These are phyloP conservation scores for Perithous albicinctus DNA, from an alignment of 2,888 invertebrate species.

Conservation along the genomic window DNA sequence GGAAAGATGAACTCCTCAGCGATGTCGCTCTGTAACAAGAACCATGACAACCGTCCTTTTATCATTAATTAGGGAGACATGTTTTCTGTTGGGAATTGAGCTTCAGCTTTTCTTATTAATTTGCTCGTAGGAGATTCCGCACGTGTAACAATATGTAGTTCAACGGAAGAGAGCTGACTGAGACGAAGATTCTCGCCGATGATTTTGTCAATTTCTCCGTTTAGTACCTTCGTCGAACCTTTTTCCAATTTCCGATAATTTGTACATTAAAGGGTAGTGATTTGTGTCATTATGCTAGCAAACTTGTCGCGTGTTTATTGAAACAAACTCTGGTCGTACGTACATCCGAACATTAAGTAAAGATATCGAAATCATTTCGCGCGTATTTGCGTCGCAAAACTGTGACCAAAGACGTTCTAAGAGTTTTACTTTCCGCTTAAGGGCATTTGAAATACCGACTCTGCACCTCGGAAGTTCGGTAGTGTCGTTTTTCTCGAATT, in stretches of 20 bases:
- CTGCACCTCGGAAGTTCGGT: too few species aligned
- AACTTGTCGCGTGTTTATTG: too few species aligned
- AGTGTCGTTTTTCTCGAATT: too few species aligned
- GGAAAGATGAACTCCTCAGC: background rate
- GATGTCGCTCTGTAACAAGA: background rate
- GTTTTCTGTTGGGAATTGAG: too few species aligned
- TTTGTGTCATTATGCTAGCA: too few species aligned
- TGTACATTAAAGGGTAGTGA: too few species aligned
- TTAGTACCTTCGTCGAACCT: too few species aligned
- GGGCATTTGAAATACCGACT: too few species aligned
- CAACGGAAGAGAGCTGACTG: background rate
- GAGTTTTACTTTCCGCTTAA: constrained; percentile 7
- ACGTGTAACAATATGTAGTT: background rate
- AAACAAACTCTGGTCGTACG: too few species aligned
- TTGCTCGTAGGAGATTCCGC: background rate
- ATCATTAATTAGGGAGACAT: background rate
- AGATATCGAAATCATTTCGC: constrained; percentile 54
- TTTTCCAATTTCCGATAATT: too few species aligned
- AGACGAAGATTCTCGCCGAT: background rate
- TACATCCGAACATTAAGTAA: constrained; percentile 24
- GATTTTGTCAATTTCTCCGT: too few species aligned
- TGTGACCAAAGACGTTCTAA: background rate
- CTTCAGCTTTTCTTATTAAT: background rate
- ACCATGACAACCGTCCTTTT: background rate
- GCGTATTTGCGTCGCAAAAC: background rate